Conservation (phyloP, 2,888 invertebrate species). For the Idaea straminata region DNA sequence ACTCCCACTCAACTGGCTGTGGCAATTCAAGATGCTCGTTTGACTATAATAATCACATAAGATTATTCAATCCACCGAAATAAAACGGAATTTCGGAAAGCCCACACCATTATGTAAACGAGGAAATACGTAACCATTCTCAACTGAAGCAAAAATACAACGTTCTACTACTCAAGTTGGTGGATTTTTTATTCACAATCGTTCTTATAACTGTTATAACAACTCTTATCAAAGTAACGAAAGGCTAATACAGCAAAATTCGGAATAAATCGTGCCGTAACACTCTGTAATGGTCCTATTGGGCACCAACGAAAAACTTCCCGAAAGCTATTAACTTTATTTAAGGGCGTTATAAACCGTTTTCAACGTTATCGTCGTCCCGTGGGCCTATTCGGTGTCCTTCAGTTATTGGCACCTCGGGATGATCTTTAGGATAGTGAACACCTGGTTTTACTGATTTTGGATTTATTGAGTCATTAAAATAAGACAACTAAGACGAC, state of each 20-base stretch:
- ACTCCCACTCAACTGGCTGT: background rate
- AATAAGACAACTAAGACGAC: background rate
- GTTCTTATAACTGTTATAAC: slow-evolving; percentile 6
- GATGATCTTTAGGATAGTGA: slow-evolving; percentile 25
- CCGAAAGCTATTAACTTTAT: slow-evolving; percentile 74
- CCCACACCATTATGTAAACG: slow-evolving; percentile 1
- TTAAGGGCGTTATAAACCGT: slow-evolving; percentile 76
- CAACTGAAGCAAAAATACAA: slow-evolving; percentile 2
- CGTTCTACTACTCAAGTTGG: background rate
- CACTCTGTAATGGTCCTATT: slow-evolving; percentile 69
- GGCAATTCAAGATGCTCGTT: background rate
- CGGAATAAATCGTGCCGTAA: slow-evolving; percentile 71
- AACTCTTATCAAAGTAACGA: slow-evolving; percentile 8
- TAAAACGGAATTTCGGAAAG: background rate
- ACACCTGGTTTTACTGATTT: slow-evolving; percentile 23
- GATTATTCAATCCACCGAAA: background rate
- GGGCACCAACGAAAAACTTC: slow-evolving; percentile 74
- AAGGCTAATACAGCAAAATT: slow-evolving; percentile 64
- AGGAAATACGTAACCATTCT: background rate
- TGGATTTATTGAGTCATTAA: background rate
- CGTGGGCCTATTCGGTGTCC: slow-evolving; percentile 58
- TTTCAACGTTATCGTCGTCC: slow-evolving; percentile 73
- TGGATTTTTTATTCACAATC: background rate
- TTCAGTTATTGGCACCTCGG: slow-evolving; percentile 57
- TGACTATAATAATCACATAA: slow-evolving; percentile 1